Evolutionary conservation across 2,113 vertebrate species (phyloP).

Genomic region (Pristiophorus japonicus): DNA sequence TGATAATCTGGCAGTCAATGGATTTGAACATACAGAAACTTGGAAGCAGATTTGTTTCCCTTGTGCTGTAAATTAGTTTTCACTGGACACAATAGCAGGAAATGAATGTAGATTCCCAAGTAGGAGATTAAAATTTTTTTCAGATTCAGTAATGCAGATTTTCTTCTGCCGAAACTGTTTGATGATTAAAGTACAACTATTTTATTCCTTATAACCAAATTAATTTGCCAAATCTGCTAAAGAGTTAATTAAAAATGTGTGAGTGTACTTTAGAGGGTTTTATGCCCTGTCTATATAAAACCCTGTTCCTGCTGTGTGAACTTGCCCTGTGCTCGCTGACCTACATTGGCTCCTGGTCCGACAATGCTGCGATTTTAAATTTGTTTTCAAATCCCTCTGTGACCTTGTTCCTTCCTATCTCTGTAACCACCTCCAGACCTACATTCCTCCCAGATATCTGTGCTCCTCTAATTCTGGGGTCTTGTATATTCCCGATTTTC

Average conservation of each 20-base stretch:
- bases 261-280: neutral
- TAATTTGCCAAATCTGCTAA: neutral
- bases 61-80: neutral
- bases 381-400: neutral
- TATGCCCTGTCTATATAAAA: neutral
- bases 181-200: neutral
- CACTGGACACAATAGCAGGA: neutral
- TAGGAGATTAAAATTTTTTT: neutral
- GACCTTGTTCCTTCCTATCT: neutral
- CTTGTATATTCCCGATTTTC: neutral
- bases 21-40: neutral
- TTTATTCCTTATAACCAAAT: neutral
- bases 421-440: neutral
- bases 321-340: neutral
- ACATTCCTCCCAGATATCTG: neutral
- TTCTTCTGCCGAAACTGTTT: neutral
- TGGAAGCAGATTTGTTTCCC: neutral
- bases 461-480: neutral
- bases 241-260: conserved; percentile 5
- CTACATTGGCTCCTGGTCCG: neutral
- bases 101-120: neutral
- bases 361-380: neutral
- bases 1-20: neutral
- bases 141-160: neutral
- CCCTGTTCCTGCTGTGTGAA: neutral